Conservation (phyloP, 2,888 invertebrate species). For the Eulithis prunata region DNA sequence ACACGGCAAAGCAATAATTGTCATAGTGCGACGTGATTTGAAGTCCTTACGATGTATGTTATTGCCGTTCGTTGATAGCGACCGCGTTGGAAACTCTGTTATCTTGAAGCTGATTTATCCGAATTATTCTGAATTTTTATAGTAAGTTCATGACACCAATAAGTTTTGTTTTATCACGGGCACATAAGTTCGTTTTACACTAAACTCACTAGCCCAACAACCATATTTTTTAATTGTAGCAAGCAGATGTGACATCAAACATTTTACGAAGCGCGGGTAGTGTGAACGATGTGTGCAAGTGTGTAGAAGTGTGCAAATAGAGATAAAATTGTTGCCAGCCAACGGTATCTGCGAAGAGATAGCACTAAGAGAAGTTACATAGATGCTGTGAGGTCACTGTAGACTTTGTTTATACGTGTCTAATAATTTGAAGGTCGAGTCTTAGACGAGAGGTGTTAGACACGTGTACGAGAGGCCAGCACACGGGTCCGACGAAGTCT, state of each 20-base stretch:
- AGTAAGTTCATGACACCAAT: slow-evolving; percentile 39
- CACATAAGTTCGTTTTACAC: background rate
- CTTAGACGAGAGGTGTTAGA: slow-evolving; percentile 46
- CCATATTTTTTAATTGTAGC: slow-evolving; percentile 4
- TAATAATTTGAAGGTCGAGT: slow-evolving; percentile 31
- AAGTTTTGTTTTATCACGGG: slow-evolving; percentile 41
- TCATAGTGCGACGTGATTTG: slow-evolving; percentile 22
- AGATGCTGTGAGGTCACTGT: slow-evolving; percentile 8
- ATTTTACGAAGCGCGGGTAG: slow-evolving; percentile 2
- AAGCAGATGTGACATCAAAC: slow-evolving; percentile 4
- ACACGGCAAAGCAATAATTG: slow-evolving; percentile 36
- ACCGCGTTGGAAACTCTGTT: background rate
- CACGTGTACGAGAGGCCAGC: slow-evolving; percentile 60
- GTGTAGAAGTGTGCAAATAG: slow-evolving; percentile 11
- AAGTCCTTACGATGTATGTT: slow-evolving; percentile 5
- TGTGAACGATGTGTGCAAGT: no score
- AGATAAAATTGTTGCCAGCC: slow-evolving; percentile 14
- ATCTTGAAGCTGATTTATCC: slow-evolving; percentile 16
- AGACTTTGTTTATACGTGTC: slow-evolving; percentile 10
- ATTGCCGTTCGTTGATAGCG: background rate
- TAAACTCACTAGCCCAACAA: background rate
- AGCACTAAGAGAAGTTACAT: slow-evolving; percentile 5
- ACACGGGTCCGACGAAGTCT: slow-evolving; percentile 64
- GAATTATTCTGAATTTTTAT: slow-evolving; percentile 5
- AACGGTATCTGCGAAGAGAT: slow-evolving; percentile 5